A percentile compares a stretch with the other conserved stretches of the same genome.
These are phyloP conservation scores for Actinernus sp. DNA, from an alignment of 92 coral and sea anemone genomes.

Conservation along the genomic window DNA sequence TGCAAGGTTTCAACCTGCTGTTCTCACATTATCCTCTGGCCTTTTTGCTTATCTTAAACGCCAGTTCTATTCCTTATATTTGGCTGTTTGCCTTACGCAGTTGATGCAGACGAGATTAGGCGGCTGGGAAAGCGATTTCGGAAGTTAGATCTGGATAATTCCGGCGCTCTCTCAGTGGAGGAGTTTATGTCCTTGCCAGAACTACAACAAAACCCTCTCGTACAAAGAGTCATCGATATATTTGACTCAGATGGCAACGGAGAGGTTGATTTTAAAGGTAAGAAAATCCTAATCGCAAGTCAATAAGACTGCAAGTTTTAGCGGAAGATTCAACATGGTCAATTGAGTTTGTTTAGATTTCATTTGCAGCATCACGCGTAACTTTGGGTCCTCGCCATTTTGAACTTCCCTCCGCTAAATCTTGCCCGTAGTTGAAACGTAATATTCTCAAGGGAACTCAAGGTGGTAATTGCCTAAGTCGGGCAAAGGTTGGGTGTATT, in stretches of 20 bases:
- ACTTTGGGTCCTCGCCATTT: conserved; percentile 29
- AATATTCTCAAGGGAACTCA: not conserved
- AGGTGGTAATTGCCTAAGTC: conserved; percentile 1
- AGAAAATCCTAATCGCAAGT: conserved; percentile 32
- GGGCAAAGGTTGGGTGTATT: not conserved
- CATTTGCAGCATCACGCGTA: conserved; percentile 6
- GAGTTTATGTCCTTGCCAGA: conserved; percentile 99
- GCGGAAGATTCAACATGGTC: conserved; percentile 20
- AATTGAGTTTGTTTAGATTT: conserved; percentile 34
- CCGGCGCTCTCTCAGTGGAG: conserved; percentile 97
- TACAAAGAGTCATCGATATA: conserved; percentile 97
- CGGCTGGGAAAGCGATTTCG: conserved; percentile 97
- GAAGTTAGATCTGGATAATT: conserved; percentile 94
- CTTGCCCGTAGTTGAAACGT: not conserved
- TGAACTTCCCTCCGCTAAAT: conserved; percentile 38
- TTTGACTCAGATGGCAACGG: conserved; percentile 99
- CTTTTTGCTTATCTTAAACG: not conserved
- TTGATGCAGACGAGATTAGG: conserved; percentile 96
- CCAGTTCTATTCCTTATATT: conserved; percentile 14
- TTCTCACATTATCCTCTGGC: not conserved
- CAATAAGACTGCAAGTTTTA: conserved; percentile 8
- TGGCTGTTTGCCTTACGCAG: conserved; percentile 57
- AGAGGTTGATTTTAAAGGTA: conserved; percentile 99
- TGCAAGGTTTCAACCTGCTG: no score
- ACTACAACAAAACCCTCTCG: conserved; percentile 95